Conservation (phyloP, 2,888 invertebrate genomes). For the Barypeithes pellucidus region DNA sequence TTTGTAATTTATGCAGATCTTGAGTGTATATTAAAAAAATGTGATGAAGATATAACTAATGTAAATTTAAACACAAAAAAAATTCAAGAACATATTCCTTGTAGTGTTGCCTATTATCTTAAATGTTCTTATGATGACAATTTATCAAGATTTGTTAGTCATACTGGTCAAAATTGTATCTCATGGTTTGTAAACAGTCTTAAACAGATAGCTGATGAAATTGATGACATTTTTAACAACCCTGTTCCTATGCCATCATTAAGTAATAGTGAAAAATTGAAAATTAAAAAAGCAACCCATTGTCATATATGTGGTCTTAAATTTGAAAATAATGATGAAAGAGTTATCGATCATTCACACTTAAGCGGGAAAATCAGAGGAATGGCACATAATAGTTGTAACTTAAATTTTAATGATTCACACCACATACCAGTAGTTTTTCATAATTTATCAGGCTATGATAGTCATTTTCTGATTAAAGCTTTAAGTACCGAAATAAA, state of each 20-base stretch:
- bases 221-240: neutral
- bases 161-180: conserved; percentile 35
- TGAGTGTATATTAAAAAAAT: conserved; percentile 17
- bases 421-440: conserved; percentile 8
- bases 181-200: neutral
- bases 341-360: neutral
- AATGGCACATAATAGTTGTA: no score
- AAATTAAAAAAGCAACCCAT: neutral
- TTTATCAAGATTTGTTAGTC: conserved; percentile 14
- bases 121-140: conserved; percentile 39
- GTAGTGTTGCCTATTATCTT: conserved; percentile 29
- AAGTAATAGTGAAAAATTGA: neutral
- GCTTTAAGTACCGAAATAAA: neutral
- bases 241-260: neutral
- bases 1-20: conserved; percentile 17
- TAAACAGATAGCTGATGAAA: neutral
- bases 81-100: conserved; percentile 16
- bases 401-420: no score
- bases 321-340: neutral
- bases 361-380: neutral
- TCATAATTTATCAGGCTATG: conserved; percentile 19
- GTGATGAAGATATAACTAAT: neutral
- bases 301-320: neutral
- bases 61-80: conserved; percentile 2
- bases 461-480: conserved; percentile 16